Conservation (phyloP, 2,888 invertebrate species). For the Perdita meconis region DNA sequence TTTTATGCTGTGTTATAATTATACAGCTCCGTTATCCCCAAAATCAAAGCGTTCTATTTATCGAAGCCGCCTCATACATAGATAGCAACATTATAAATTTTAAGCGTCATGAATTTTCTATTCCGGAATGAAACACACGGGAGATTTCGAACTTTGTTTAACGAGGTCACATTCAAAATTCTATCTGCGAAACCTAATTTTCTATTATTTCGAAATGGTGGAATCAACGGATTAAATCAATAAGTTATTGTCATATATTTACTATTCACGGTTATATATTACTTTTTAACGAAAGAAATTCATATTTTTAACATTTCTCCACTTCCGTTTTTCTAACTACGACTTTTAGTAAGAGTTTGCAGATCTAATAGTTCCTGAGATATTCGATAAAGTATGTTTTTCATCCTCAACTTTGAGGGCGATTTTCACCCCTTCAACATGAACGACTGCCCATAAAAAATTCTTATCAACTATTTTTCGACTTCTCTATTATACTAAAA, state of each 20-base stretch:
- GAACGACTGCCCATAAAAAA: too few relatives aligned
- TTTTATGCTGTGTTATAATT: not conserved
- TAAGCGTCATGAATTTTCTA: slow-evolving; percentile 6
- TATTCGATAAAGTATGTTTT: too few relatives aligned
- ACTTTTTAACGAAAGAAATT: not conserved
- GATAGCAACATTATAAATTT: not conserved
- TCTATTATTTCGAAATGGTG: slow-evolving; percentile 20
- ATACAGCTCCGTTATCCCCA: not conserved
- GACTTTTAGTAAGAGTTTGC: too few relatives aligned
- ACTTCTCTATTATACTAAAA: too few relatives aligned
- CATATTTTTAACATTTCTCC: not conserved
- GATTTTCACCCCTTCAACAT: too few relatives aligned
- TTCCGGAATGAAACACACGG: slow-evolving; percentile 30
- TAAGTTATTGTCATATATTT: not conserved
- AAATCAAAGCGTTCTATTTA: not conserved
- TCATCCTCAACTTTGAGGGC: too few relatives aligned
- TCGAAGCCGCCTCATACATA: not conserved
- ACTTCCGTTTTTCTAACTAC: not conserved
- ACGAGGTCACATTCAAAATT: slow-evolving; percentile 52
- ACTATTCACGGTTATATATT: not conserved
- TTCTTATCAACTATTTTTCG: too few relatives aligned
- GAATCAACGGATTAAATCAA: slow-evolving; percentile 22
- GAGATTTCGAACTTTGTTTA: slow-evolving; percentile 42
- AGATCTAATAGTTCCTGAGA: too few relatives aligned
- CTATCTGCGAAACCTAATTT: slow-evolving; percentile 52